Evolutionary conservation across 2,113 vertebrate genomes (phyloP), one percentile per base, ranked within the genome.

Genomic region (Micromys minutus): DNA sequence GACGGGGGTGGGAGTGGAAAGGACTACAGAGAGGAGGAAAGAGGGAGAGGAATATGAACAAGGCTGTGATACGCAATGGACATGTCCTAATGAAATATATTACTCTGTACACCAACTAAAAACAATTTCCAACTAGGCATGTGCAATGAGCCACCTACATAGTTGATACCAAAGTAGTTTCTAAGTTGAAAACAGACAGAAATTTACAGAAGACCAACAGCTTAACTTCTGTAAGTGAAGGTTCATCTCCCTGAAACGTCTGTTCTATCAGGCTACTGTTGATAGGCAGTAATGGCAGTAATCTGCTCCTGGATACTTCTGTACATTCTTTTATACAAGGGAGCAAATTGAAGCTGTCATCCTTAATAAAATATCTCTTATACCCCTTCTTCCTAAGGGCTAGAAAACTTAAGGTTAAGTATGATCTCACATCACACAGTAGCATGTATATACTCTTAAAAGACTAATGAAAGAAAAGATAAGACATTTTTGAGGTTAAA

Each of bases 361-460:
- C 12, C 45, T 93, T 92, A 74, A 89, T 75, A 47, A 67, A 67
- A 34, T 47, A 89, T 89, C 94, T 89, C 39, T 86, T n/a, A 93
- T 3, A 80, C 21, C 45, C 85, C 29, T 67, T 91, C 61, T 71
- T 80, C 83, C 79, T 34, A 42, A 90, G 11, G 3, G n/a, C 3
- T 31, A 63, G 67, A 67, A 71, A 74, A 26, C 36, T 61, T 36
- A 26, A 79, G 36, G 15, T n/a, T 84, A 87, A 87, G 89, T 80
- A 50, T 7, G 6, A 52, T 65, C 83, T 85, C 57, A 67, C 13
- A 31, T 77, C 63, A 92, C 39, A 55, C 2, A 80, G 39, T 22
- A 52, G 42, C 76, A 47, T 17, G n/a, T 5, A 57, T 57, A 57
- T 24, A 79, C 71, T 86, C 50, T 72, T 89, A 86, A 94, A 86